A percentile compares a stretch with the other conserved stretches of the same genome.
Evolutionary conservation across 2,888 invertebrate species (phyloP).

Genomic region (Drosophila dives): DNA sequence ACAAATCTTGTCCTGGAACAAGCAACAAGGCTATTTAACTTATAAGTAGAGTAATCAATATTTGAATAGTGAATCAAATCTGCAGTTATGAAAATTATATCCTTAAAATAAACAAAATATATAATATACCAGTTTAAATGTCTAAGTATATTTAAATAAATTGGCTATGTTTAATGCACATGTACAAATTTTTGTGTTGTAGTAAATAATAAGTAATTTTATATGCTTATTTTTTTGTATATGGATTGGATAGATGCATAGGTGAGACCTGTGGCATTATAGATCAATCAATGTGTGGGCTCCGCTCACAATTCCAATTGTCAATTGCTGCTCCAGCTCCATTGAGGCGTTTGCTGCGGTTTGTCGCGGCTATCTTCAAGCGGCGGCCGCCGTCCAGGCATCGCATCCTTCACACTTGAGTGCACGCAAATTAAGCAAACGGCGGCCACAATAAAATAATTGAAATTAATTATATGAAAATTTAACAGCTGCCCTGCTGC

Average conservation of each 20-base stretch:
- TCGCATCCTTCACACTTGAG: constrained; percentile 84
- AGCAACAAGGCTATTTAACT: neutral
- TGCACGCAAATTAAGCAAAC: constrained; percentile 81
- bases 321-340: constrained; percentile 36
- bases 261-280: constrained; percentile 1
- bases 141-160: neutral
- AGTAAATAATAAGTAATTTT: neutral
- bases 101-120: neutral
- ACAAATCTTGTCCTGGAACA: neutral
- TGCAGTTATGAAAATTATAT: neutral
- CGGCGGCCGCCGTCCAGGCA: constrained; percentile 65
- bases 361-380: constrained; percentile 74
- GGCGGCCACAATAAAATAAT: constrained; percentile 78
- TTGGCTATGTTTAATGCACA: neutral
- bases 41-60: neutral
- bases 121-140: neutral
- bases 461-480: constrained; percentile 82
- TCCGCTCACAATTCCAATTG: constrained; percentile 22
- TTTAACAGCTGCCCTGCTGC: constrained; percentile 78
- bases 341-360: constrained; percentile 56
- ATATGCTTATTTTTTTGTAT: neutral
- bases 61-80: too few relatives aligned
- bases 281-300: constrained; percentile 13
- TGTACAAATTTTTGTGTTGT: neutral
- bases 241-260: neutral